These are phyloP conservation scores for Diploscapter pachys DNA, from an alignment of 1,140 invertebrate species.

Conservation along the genomic window DNA sequence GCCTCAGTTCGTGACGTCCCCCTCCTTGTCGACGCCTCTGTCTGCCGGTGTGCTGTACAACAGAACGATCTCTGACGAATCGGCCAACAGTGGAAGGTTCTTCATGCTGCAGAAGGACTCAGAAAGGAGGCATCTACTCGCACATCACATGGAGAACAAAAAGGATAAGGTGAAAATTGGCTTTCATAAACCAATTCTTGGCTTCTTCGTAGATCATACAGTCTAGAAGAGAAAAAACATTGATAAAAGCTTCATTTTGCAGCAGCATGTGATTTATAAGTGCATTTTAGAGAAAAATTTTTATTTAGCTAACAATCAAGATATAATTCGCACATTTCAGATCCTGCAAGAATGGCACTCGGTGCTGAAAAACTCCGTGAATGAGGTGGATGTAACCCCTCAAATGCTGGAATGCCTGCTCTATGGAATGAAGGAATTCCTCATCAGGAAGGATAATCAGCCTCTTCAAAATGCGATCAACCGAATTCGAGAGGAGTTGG, in stretches of 20 bases:
- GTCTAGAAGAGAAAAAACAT: no score
- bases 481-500: constrained; percentile 76
- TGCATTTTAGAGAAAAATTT: no score
- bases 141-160: constrained; percentile 82
- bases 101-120: constrained; percentile 95
- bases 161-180: constrained; percentile 68
- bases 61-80: constrained; percentile 63
- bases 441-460: constrained; percentile 72
- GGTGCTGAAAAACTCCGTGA: no score
- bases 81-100: constrained; percentile 70
- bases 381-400: constrained; percentile 39
- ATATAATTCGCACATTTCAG: not conserved
- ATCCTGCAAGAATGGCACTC: no score
- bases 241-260: no score
- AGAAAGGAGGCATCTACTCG: constrained; percentile 83
- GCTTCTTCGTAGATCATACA: no score
- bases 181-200: no score
- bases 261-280: no score
- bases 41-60: constrained; percentile 37
- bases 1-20: constrained; percentile 59
- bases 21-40: constrained; percentile 56
- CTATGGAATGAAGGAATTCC: constrained; percentile 75
- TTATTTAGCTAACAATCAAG: no score
- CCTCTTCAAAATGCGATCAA: constrained; percentile 73
- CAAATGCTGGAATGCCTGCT: constrained; percentile 75